These are phyloP conservation scores for Aphelocoma californica DNA, from an alignment of 2,797 vertebrate species.

Conservation along the genomic window DNA sequence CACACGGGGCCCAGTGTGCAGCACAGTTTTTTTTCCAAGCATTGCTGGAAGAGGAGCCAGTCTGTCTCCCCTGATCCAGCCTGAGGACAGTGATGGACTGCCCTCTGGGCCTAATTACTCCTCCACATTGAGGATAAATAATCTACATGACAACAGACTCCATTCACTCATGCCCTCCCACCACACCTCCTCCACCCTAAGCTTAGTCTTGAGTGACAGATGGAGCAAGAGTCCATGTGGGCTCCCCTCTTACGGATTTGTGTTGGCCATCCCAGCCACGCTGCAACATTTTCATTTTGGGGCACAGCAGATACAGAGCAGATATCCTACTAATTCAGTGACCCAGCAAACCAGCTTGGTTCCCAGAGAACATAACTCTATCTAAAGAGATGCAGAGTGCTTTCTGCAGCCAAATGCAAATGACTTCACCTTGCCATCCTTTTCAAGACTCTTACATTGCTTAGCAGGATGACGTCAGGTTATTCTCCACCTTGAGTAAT, in stretches of 20 bases:
- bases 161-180: conserved; percentile 47
- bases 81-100: conserved; percentile 59
- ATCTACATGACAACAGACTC: conserved; percentile 59
- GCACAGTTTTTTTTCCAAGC: not conserved
- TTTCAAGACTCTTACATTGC: not conserved
- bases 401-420: not conserved
- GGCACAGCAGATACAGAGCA: not conserved
- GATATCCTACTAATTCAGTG: not conserved
- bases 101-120: conserved; percentile 57
- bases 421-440: not conserved
- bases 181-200: not conserved
- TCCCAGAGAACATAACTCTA: not conserved
- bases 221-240: not conserved
- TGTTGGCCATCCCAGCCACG: not conserved
- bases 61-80: not conserved
- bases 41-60: conserved; percentile 19
- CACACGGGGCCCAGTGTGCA: conserved; percentile 1
- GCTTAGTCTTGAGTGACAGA: conserved; percentile 2
- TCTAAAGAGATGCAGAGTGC: not conserved
- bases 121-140: conserved; percentile 52
- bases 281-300: not conserved
- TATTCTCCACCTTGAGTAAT: not conserved
- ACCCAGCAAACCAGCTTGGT: not conserved
- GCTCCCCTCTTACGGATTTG: not conserved
- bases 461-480: not conserved